Evolutionary conservation across 64 coral and sea anemone genomes (phyloP).

Genomic region (Catalaphyllia jardinei): DNA sequence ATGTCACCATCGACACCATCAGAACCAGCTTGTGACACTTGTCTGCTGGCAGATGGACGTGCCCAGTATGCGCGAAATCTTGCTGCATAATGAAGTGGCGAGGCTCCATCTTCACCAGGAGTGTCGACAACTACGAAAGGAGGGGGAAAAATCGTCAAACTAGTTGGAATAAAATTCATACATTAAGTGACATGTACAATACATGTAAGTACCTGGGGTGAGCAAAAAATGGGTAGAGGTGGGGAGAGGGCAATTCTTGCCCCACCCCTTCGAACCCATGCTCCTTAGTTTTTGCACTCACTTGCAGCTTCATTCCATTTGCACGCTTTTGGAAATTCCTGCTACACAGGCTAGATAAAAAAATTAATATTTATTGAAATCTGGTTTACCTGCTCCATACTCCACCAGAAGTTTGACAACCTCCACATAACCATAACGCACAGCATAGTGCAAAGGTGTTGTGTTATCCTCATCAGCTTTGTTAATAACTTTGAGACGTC

Average conservation of each 20-base stretch:
- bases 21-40: slow-evolving; percentile 22
- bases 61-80: slow-evolving; percentile 68
- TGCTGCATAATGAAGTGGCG: slow-evolving; percentile 93
- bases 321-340: no score
- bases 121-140: slow-evolving; percentile 47
- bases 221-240: no score
- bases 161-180: no score
- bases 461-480: slow-evolving; percentile 75
- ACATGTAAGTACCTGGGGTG: no score
- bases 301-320: no score
- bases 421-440: slow-evolving; percentile 87
- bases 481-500: slow-evolving; percentile 48
- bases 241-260: no score
- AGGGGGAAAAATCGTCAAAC: no score
- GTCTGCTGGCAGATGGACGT: slow-evolving; percentile 22
- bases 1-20: not conserved
- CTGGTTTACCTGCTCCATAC: slow-evolving; percentile 71
- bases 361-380: not conserved
- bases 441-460: slow-evolving; percentile 93
- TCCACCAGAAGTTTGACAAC: slow-evolving; percentile 81
- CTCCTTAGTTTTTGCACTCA: no score
- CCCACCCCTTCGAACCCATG: no score
- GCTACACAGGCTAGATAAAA: no score
- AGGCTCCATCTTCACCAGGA: slow-evolving; percentile 87
- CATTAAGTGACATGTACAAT: no score